Evolutionary conservation across 2,888 invertebrate genomes (phyloP).

Genomic region (Podotricha telesiphe): DNA sequence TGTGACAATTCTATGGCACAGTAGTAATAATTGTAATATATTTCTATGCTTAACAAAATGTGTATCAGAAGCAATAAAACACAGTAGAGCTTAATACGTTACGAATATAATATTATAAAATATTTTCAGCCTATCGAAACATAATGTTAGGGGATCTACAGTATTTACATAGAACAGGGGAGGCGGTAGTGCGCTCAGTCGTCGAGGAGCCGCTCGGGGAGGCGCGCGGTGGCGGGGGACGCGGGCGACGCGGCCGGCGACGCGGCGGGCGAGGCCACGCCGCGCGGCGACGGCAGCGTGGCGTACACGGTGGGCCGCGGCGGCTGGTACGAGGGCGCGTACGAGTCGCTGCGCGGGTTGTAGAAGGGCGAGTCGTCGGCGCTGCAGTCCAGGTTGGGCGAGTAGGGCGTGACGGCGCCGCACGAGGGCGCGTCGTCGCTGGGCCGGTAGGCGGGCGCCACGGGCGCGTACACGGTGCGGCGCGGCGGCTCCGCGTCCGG

Average conservation of each 20-base stretch:
- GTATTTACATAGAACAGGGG: slow-evolving; percentile 81
- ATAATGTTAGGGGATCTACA: slow-evolving; percentile 78
- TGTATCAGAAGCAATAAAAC: slow-evolving; percentile 46
- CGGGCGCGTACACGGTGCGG: slow-evolving; percentile 79
- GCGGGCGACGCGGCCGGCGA: slow-evolving; percentile 72
- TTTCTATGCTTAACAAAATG: too few relatives aligned
- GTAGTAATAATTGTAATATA: too few relatives aligned
- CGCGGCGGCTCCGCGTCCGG: slow-evolving; percentile 83
- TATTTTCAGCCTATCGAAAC: slow-evolving; percentile 80
- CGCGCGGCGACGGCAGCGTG: slow-evolving; percentile 70
- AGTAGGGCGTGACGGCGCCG: slow-evolving; percentile 80
- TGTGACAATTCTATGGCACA: too few relatives aligned
- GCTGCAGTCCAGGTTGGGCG: slow-evolving; percentile 74
- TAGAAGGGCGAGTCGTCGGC: slow-evolving; percentile 80
- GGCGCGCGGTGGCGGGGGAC: slow-evolving; percentile 59
- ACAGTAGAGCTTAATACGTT: slow-evolving; percentile 43
- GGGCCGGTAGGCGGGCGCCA: slow-evolving; percentile 73
- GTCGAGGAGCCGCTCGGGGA: slow-evolving; percentile 60
- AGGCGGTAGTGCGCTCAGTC: slow-evolving; percentile 61
- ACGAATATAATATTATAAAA: slow-evolving; percentile 81
- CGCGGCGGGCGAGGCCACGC: slow-evolving; percentile 50
- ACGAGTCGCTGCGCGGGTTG: slow-evolving; percentile 79
- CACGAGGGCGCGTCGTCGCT: slow-evolving; percentile 81
- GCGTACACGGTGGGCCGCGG: slow-evolving; percentile 80
- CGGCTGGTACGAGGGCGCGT: slow-evolving; percentile 79